Evolutionary conservation across 2,797 vertebrate genomes (phyloP), one percentile per base, ranked within the genome.

Genomic region (Gorsachius magnificus): DNA sequence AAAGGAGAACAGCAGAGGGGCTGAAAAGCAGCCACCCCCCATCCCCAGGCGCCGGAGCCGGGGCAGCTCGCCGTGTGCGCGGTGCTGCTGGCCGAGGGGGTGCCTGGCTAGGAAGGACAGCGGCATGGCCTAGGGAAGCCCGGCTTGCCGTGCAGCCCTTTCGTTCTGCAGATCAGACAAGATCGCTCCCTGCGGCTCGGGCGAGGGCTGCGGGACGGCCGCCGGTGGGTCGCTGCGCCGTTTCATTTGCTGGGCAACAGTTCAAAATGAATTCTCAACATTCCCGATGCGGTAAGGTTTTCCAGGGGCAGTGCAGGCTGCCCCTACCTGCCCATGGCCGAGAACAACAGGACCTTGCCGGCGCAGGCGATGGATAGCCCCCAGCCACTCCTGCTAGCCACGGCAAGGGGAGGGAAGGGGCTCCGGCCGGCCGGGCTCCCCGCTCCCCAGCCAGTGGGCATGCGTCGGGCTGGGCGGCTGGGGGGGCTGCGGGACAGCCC

Each of bases 291-390:
- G 1, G 6, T 5, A 33, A 33, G 57, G 11, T 6, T 83, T 72
- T 85, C 38, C 71, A n/a, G 41, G 26, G 58, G 38, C 24, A 24
- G 38, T 17, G 22, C 13, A 8, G 38, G 61, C 71, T 17, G 71
- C 43, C 22, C 46, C 79, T 79, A 38, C 38, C 31, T 36, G 65
- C 31, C 26, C 46, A 33, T 15, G 2, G 48, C 36, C 29, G 51
- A 65, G 81, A 93, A 93, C 91, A 63, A 91, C 13, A 70, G 94
- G 74, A 66, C 83, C n/a, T 75, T 86, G 58, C 35, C 92, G 33
- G 83, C 13, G 91, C 92, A 56, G 93, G 75, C 90, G 69, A 97
- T 96, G 92, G 95, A 95, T 95, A 96, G 4, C 56, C 74, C 41
- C 85, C 92, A 57, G 84, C 95, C 10, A 19, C 61, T 65, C 24